These are phyloP conservation scores for Brachionus calyciflorus DNA, from an alignment of 1,140 invertebrate genomes.

Conservation along the genomic window DNA sequence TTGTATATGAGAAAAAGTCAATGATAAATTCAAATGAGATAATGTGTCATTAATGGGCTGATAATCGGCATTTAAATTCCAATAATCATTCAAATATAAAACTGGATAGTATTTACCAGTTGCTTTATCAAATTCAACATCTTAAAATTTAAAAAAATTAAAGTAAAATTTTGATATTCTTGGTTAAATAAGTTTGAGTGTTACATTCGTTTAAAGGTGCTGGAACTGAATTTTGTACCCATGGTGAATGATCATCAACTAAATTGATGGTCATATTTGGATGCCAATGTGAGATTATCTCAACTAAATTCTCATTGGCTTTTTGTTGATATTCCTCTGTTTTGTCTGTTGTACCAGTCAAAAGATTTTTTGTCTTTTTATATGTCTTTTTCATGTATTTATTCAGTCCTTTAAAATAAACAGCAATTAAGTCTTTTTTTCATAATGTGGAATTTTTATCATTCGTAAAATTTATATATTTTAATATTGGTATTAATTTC, in stretches of 20 bases:
- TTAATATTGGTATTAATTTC: too few species aligned
- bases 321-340: slow-evolving; percentile 65
- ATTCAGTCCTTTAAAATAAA: slow-evolving; percentile 68
- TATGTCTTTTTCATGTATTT: slow-evolving; percentile 85
- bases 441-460: neutral
- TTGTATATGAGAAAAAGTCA: slow-evolving; percentile 90
- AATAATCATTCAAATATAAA: slow-evolving; percentile 94
- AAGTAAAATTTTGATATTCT: neutral
- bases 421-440: slow-evolving; percentile 30
- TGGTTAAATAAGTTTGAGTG: neutral
- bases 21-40: slow-evolving; percentile 64
- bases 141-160: slow-evolving; percentile 57
- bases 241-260: slow-evolving; percentile 87
- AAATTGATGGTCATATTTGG: slow-evolving; percentile 94
- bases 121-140: slow-evolving; percentile 79
- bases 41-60: slow-evolving; percentile 83
- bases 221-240: slow-evolving; percentile 80
- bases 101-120: slow-evolving; percentile 85
- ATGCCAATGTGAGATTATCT: slow-evolving; percentile 97
- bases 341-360: slow-evolving; percentile 80
- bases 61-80: slow-evolving; percentile 96
- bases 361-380: slow-evolving; percentile 83
- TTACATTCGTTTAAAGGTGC: slow-evolving; percentile 84
- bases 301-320: slow-evolving; percentile 71
- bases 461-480: too few species aligned